Conservation (phyloP, 2,113 vertebrate genomes). For the Daphoenositta chrysoptera region DNA sequence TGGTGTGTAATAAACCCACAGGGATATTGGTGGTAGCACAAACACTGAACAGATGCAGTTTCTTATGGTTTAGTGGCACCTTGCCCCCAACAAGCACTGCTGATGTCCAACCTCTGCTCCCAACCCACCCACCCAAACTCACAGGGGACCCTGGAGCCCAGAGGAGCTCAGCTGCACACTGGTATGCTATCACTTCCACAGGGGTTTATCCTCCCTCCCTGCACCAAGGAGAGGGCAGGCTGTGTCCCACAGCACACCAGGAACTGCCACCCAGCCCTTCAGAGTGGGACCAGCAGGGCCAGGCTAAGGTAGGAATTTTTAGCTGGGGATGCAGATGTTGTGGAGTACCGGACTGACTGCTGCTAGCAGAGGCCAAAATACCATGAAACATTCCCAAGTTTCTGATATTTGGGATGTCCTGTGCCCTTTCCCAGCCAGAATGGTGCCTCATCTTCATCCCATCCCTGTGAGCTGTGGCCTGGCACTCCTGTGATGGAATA, state of each 20-base stretch:
- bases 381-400: neutral
- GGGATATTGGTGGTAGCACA: neutral
- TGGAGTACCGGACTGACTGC: neutral
- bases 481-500: neutral
- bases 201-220: neutral
- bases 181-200: rapidly evolving
- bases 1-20: neutral
- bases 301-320: neutral
- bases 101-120: neutral
- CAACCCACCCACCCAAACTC: neutral
- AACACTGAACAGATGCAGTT: neutral
- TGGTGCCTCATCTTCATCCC: neutral
- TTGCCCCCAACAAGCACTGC: neutral
- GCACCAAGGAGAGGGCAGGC: neutral
- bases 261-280: neutral
- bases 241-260: neutral
- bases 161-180: neutral
- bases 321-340: neutral
- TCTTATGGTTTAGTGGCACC: neutral
- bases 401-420: neutral
- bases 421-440: neutral
- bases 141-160: neutral
- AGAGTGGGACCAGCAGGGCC: neutral
- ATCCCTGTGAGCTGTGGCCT: neutral
- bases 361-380: neutral